Evolutionary conservation across 2,888 invertebrate genomes (phyloP), one percentile per base, ranked within the genome.

Genomic region (Standfussiana lucernea): DNA sequence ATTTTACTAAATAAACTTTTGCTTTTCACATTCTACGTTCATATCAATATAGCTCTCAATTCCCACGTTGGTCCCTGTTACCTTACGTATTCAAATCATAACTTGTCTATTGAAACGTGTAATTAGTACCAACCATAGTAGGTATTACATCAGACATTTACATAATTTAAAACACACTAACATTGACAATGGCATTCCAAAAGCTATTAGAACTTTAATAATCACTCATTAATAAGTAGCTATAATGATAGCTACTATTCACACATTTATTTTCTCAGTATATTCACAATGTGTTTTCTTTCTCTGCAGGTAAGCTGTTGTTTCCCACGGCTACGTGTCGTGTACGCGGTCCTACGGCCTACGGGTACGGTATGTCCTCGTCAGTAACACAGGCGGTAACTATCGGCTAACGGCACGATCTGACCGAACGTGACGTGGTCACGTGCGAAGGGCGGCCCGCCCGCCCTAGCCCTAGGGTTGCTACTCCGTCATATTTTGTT

Each of bases 301-400:
- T 71, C 21, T 13, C 62, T 66, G 28, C 84, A 85, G 85, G 83
- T 85, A 86, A 79, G 86, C 67, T 72, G 84, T 71, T 65, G 68
- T 42, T 72, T 79, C 74, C n/a, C 82, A 79, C 80, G 70, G 0
- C 21, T 21, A 15, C 35, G 47, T 53, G 8, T 37, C 40, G 64
- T 42, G 11, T 32, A 8, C 50, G 65, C 3, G 72, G 37, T 53
- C 40, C 35, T 10, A 21, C 45, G 35, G n/a, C 42, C 32, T 45
- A n/a, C 42, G 21, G 61, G 50, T 35, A 37, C 37, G 85, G 77
- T 78, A 83, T 32, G 83, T 76, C 65, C 68, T 72, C 62, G 32
- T 8, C 35, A 47, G 13, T 59, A 56, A 32, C 40, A 47, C 45
- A 56, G 47, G 40, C 64, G 5, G 50, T 77, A 72, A 75, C 68